Evolutionary conservation across 2,888 invertebrate genomes (phyloP).

Genomic region (Rhagonycha lutea): DNA sequence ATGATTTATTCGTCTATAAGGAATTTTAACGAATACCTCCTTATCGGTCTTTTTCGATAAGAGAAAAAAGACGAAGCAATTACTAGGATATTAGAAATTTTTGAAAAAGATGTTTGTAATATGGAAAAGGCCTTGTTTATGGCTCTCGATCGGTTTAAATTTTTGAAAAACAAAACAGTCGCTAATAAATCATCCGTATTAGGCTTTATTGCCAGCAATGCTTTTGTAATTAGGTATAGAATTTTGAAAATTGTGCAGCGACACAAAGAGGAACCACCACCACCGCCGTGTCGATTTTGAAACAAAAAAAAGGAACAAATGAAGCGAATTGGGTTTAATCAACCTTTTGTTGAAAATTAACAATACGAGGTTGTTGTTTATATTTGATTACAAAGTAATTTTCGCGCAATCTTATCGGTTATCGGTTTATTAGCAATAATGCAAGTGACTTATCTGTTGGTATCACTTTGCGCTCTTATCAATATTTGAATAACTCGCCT

Average conservation of each 20-base stretch:
- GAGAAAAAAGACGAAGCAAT: neutral
- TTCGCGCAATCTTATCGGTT: neutral
- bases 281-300: neutral
- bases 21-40: neutral
- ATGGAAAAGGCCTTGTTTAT: neutral
- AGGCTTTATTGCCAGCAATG: neutral
- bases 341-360: neutral
- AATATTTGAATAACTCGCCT: neutral
- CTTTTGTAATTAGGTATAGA: neutral
- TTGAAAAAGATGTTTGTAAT: neutral
- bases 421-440: neutral
- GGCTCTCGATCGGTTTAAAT: neutral
- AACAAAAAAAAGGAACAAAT: neutral
- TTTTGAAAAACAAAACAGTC: neutral
- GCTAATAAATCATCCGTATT: neutral
- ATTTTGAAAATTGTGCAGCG: neutral
- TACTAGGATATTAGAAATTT: neutral
- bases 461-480: neutral
- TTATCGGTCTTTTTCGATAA: neutral
- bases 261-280: neutral
- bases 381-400: neutral
- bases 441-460: neutral
- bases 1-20: neutral
- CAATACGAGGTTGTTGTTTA: neutral
- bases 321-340: neutral